A percentile compares a stretch with the other conserved stretches of the same genome.
phyloP scores from a whole-genome alignment of 1,140 invertebrate species.

The Lerema accius region DNA sequence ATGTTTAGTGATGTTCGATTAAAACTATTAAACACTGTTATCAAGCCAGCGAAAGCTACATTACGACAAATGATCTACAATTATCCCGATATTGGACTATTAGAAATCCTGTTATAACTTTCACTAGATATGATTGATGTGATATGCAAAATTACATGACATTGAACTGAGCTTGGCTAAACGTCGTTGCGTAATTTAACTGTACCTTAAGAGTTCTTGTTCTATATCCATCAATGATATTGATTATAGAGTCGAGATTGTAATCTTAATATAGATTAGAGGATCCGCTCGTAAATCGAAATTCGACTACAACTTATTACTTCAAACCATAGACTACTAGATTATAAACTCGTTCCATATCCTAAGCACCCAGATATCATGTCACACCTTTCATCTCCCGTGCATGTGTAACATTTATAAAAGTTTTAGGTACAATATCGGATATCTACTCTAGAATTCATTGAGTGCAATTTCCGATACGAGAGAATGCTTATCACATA shows the following conservation, averaged over 20 bases:
- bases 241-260: background rate
- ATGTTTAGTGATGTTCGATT: constrained; percentile 28
- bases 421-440: too few relatives aligned
- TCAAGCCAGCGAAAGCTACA: constrained; percentile 15
- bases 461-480: too few relatives aligned
- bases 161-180: background rate
- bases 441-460: too few relatives aligned
- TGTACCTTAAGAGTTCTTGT: background rate
- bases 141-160: constrained; percentile 8
- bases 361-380: too few relatives aligned
- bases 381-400: too few relatives aligned
- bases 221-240: background rate
- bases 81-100: constrained; percentile 22
- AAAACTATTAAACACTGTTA: constrained; percentile 28
- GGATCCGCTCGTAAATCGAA: too few relatives aligned
- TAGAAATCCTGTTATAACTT: constrained; percentile 23
- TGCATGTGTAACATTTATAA: too few relatives aligned
- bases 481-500: too few relatives aligned
- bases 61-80: constrained; percentile 24
- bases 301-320: too few relatives aligned
- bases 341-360: too few relatives aligned
- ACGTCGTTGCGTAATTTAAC: constrained; percentile 7
- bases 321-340: too few relatives aligned
- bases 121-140: constrained; percentile 3
- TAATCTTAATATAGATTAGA: background rate